These are phyloP conservation scores for Calephelis nemesis DNA, from an alignment of 1,140 invertebrate species.

Conservation along the genomic window DNA sequence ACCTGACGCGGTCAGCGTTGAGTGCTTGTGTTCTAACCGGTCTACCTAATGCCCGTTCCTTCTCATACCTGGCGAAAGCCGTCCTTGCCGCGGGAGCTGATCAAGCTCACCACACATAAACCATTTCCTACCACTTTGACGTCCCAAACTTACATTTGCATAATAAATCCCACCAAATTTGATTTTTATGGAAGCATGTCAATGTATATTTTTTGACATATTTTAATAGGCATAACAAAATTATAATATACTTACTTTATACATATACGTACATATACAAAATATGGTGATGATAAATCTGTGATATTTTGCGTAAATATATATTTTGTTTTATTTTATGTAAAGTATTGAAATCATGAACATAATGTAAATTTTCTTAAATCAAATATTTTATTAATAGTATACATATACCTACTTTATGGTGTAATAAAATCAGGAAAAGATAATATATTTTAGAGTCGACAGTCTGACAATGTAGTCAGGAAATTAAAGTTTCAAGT, in stretches of 20 bases:
- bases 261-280: not conserved
- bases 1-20: slow-evolving; percentile 84
- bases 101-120: slow-evolving; percentile 47
- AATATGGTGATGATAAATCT: slow-evolving; percentile 18
- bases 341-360: slow-evolving; percentile 55
- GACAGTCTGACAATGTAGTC: not conserved
- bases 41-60: slow-evolving; percentile 81
- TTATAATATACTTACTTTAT: not conserved
- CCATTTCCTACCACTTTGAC: not conserved
- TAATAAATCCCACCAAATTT: no score
- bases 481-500: slow-evolving; percentile 5
- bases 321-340: slow-evolving; percentile 54
- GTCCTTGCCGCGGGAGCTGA: slow-evolving; percentile 70
- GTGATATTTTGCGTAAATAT: slow-evolving; percentile 53
- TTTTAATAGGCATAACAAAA: not conserved
- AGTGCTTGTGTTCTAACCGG: slow-evolving; percentile 82
- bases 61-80: slow-evolving; percentile 69
- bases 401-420: not conserved
- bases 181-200: no score
- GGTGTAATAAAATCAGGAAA: not conserved
- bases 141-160: no score
- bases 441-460: not conserved
- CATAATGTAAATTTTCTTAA: slow-evolving; percentile 32
- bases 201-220: no score
- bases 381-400: slow-evolving; percentile 24